Conservation (phyloP, 2,888 invertebrate genomes). For the Antheraea yamamai region DNA sequence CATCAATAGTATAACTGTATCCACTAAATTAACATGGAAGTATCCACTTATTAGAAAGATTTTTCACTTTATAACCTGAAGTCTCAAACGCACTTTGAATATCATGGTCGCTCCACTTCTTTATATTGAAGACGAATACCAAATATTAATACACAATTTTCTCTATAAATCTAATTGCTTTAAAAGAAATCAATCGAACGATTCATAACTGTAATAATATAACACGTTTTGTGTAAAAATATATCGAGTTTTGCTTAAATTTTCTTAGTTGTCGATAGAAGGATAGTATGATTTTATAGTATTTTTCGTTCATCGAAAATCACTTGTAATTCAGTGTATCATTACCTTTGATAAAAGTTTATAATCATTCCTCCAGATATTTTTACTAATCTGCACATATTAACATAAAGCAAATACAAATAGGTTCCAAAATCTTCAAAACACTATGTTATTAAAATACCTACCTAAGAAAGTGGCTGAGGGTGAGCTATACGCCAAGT, state of each 20-base stretch:
- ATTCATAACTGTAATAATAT: too few species aligned
- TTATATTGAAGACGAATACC: too few species aligned
- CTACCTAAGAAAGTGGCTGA: constrained; percentile 95
- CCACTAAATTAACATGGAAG: neutral
- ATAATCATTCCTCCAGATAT: neutral
- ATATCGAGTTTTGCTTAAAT: too few species aligned
- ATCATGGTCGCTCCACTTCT: too few species aligned
- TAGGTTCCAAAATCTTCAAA: neutral
- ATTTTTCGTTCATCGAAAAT: too few species aligned
- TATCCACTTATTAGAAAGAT: neutral
- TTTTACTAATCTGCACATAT: neutral
- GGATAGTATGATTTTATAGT: too few species aligned
- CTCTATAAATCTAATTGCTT: too few species aligned
- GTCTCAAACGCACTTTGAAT: too few species aligned
- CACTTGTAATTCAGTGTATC: neutral
- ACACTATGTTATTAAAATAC: neutral
- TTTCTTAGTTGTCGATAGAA: too few species aligned
- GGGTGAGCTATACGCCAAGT: constrained; percentile 94
- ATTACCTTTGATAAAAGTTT: neutral
- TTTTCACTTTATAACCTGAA: neutral
- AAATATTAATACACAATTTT: too few species aligned
- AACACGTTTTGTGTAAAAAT: too few species aligned
- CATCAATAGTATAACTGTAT: neutral
- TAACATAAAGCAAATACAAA: neutral
- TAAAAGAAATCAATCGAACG: too few species aligned